Base-by-base conservation (phyloP, 2,888 invertebrate species). In the Noctuana brunneofusca region DNA sequence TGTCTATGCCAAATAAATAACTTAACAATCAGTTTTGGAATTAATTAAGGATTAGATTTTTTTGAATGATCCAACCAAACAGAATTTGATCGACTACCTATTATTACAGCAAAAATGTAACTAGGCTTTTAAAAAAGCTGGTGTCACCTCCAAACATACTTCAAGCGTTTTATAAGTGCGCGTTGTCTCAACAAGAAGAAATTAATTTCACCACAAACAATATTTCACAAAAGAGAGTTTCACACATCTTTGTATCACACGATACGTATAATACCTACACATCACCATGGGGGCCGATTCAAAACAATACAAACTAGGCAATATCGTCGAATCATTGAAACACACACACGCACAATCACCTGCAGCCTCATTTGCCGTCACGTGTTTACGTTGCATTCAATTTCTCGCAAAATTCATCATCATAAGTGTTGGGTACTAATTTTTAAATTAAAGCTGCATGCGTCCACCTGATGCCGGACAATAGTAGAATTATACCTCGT, bases 361-460 rank as follows among this genome's bases (percentile, higher is more conserved):
- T 38, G 24, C 24, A 46, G 48, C 38, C 60, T 54, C 46, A 54
- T 64, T 53, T 63, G 43, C 60, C 64, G 63, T 59, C 41, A 63
- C 58, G 58, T 56, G 62, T 63, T 55, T 53, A 54, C 60, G 24
- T 22, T 53, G 59, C 52, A 59, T 59, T 59, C 59, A 59, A 59
- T 59, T 53, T 59, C 59, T 59, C 27, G 53, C 22, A 59, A 52
- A 53, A 59, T 59, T 46, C 58, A 59, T 43, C 53, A 22, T 59
- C 53, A 46, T 56, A 59, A 59, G 66, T 68, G 68, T 67, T 67
- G 68, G 66, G 68, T 70, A 65, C 69, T 72, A 72, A 72, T 72
- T 72, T n/a, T 70, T 67, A 69, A 73, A 71, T 72, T 68, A 71
- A 70, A 69, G 69, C 71, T 66, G 56, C 68, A 65, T 48, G 64